These are phyloP conservation scores for Drosophila tsacasi DNA, from an alignment of 1,140 invertebrate genomes.

Conservation along the genomic window DNA sequence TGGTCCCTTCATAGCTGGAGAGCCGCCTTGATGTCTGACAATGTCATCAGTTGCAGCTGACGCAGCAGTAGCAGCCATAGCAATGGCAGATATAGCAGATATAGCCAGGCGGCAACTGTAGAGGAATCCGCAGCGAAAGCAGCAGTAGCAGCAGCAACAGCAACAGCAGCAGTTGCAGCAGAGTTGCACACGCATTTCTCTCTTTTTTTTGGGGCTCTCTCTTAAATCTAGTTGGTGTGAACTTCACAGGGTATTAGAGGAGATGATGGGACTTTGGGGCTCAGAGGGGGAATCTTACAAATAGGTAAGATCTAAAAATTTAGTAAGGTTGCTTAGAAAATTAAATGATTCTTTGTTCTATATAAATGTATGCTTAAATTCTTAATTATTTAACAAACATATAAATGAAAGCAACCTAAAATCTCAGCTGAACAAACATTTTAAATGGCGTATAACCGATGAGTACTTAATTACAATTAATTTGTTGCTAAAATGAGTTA, in stretches of 20 bases:
- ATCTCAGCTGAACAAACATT: not conserved
- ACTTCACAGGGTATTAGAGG: conserved; percentile 2
- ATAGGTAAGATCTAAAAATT: no score
- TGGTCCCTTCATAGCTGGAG: conserved; percentile 70
- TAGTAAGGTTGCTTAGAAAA: no score
- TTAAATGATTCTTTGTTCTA: not conserved
- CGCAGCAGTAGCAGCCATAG: conserved; percentile 56
- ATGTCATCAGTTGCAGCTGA: conserved; percentile 83
- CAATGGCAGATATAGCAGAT: conserved; percentile 10
- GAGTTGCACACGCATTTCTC: conserved; percentile 40
- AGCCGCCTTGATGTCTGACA: conserved; percentile 75
- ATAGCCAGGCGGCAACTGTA: conserved; percentile 12
- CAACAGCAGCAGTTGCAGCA: conserved; percentile 38
- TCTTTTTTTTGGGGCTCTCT: conserved; percentile 30
- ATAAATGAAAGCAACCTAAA: not conserved
- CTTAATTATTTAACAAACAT: not conserved
- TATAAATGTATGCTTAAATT: not conserved
- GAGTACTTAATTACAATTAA: not conserved
- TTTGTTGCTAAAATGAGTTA: not conserved
- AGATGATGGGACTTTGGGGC: not conserved
- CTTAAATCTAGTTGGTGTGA: conserved; percentile 29
- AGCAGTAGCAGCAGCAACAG: conserved; percentile 34
- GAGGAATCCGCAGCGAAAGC: conserved; percentile 28
- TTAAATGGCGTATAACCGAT: not conserved
- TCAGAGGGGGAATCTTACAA: no score